A percentile compares a stretch with the other conserved stretches of the same genome.
Evolutionary conservation across 2,797 vertebrate species (phyloP).

Genomic region (Babyrousa celebensis): DNA sequence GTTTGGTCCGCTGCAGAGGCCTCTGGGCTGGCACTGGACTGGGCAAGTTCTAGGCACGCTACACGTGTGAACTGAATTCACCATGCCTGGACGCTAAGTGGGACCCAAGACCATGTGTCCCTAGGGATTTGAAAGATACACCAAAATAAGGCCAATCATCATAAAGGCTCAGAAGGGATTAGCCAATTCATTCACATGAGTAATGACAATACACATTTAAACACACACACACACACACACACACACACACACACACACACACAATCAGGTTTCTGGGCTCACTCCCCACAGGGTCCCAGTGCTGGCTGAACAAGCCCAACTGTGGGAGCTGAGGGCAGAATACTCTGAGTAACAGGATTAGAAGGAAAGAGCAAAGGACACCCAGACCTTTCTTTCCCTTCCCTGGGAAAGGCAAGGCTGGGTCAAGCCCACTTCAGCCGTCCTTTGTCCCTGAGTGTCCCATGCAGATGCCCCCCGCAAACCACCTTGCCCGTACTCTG

Average conservation of each 20-base stretch:
- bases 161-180: background rate
- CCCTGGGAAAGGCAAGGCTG: background rate
- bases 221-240: background rate
- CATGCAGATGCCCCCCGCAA: accelerated
- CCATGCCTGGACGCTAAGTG: too few relatives aligned
- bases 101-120: background rate
- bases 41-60: too few relatives aligned
- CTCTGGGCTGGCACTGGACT: too few relatives aligned
- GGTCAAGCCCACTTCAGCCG: background rate
- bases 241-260: background rate
- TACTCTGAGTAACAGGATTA: too few relatives aligned
- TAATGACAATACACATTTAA: background rate
- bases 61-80: background rate
- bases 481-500: background rate
- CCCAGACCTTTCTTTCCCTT: background rate
- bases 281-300: background rate
- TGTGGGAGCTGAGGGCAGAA: background rate
- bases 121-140: background rate
- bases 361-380: background rate
- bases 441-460: background rate
- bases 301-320: background rate
- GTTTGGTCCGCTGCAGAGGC: too few relatives aligned
- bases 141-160: background rate
- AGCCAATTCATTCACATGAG: background rate
- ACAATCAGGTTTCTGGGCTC: background rate